A percentile compares a stretch with the other conserved stretches of the same genome.
Conservation (phyloP, 2,797 vertebrate genomes). For the Oryzias dopingdopingensis region DNA sequence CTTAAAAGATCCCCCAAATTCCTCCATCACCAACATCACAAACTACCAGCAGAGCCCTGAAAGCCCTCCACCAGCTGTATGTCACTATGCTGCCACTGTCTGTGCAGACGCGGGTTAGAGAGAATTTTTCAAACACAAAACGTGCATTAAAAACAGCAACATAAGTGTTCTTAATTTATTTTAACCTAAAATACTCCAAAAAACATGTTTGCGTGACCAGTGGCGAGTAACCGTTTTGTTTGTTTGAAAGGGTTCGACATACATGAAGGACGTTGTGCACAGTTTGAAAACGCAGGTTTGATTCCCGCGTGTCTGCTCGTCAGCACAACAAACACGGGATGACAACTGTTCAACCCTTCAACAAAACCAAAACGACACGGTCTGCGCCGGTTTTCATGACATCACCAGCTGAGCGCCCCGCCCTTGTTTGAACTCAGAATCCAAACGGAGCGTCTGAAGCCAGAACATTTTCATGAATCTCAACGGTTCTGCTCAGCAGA, state of each 20-base stretch:
- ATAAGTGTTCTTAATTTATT: no score
- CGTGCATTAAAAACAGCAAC: no score
- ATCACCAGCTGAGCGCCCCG: no score
- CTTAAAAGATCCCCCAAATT: slow-evolving; percentile 23
- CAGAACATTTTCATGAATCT: slow-evolving; percentile 11
- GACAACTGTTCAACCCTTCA: neutral
- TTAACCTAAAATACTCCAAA: no score
- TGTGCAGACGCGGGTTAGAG: slow-evolving; percentile 8
- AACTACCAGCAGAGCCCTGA: neutral
- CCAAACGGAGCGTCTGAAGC: slow-evolving; percentile 37
- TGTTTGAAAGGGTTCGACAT: neutral
- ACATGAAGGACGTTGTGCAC: neutral
- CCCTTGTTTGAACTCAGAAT: slow-evolving; percentile 11
- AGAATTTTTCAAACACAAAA: neutral
- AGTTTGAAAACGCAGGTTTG: neutral
- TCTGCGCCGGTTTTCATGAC: no score
- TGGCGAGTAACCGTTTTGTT: no score
- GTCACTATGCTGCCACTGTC: slow-evolving; percentile 7
- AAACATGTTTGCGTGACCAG: neutral
- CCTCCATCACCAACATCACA: slow-evolving; percentile 35
- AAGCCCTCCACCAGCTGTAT: slow-evolving; percentile 23
- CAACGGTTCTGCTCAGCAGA: slow-evolving; percentile 32
- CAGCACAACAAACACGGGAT: neutral
- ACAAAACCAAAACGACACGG: no score
- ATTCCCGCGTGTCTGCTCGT: neutral